A percentile compares a stretch with the other conserved stretches of the same genome.
These are phyloP conservation scores for Lutraria rhynchaena DNA, from an alignment of 1,140 invertebrate species.

Conservation along the genomic window DNA sequence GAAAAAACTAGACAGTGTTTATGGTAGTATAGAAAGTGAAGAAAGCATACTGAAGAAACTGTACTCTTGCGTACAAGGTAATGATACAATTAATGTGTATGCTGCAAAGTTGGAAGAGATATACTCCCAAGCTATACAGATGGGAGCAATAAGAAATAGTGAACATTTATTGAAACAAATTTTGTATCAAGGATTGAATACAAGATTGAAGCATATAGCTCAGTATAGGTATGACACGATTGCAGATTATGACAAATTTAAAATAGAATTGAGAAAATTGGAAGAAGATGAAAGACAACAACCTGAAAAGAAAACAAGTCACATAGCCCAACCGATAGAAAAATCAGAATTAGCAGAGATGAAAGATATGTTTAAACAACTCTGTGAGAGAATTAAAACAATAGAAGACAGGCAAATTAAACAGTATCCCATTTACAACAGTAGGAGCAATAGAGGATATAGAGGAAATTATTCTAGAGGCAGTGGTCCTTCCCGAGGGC, in stretches of 20 bases:
- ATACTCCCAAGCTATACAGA: neutral
- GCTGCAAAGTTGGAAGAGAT: neutral
- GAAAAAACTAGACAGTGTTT: neutral
- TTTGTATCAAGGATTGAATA: no score
- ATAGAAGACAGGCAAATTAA: neutral
- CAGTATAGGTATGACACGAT: no score
- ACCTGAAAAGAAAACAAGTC: neutral
- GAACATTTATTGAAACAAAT: no score
- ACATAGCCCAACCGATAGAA: no score
- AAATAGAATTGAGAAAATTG: no score
- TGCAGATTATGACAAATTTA: no score
- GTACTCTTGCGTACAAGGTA: neutral
- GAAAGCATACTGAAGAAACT: neutral
- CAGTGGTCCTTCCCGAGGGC: neutral
- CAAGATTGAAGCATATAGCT: no score
- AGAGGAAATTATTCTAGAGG: neutral
- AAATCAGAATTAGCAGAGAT: neutral
- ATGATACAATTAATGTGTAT: neutral
- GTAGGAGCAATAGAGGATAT: neutral
- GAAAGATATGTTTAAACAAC: neutral
- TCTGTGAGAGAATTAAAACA: no score
- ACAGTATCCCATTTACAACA: neutral
- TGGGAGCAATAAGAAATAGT: no score
- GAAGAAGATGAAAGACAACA: neutral
- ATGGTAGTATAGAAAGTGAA: neutral